Evolutionary conservation across 2,888 invertebrate genomes (phyloP), one percentile per base, ranked within the genome.

Genomic region (Rotaria magnacalcarata): DNA sequence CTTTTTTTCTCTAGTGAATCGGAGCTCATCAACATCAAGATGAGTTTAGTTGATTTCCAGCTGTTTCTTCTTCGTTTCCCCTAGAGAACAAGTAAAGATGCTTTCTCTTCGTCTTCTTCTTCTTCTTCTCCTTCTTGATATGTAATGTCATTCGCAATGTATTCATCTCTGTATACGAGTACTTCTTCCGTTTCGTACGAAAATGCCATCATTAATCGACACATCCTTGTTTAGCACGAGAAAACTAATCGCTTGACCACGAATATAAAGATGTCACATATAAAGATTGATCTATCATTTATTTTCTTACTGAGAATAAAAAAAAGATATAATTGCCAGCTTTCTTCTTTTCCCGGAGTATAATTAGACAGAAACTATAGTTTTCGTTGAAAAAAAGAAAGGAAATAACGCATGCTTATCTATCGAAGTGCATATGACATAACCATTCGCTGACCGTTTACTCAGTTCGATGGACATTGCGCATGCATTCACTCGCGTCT

Each of bases 11-110:
- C 58, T 60, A 60, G 58, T 60, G 58, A 60, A 60, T 60, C 58
- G 58, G 58, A 60, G 11, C n/a, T 60, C 58, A 60, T 60, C 58
- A 60, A 60, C 58, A 60, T 60, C 58, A 60, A 60, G 27, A 60
- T 60, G 58, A 60, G 58, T 60, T 60, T 60, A 60, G 58, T 60
- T 60, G 58, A 60, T 60, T 60, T 60, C 58, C 58, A 60, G 58
- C 58, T 60, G 58, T 27, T 60, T 14, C 58, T 60, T 60, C 58
- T n/a, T 60, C 58, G 19, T 27, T 60, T 10, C 27, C 58, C 27
- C 27, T 60, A 27, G 58, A 60, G 58, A 60, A 11, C n/a, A 10
- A 60, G 19, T 60, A 60, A 60, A 60, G 58, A 60, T 60, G 58
- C n/a, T 3, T 60, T n/a, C 27, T 60, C 58, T 60, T 60, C 58